Percentiles rank a stretch among this genome's conserved stretches.
phyloP scores from a whole-genome alignment of 35 echinoderm and acorn worm species.

The Eucidaris tribuloides region DNA sequence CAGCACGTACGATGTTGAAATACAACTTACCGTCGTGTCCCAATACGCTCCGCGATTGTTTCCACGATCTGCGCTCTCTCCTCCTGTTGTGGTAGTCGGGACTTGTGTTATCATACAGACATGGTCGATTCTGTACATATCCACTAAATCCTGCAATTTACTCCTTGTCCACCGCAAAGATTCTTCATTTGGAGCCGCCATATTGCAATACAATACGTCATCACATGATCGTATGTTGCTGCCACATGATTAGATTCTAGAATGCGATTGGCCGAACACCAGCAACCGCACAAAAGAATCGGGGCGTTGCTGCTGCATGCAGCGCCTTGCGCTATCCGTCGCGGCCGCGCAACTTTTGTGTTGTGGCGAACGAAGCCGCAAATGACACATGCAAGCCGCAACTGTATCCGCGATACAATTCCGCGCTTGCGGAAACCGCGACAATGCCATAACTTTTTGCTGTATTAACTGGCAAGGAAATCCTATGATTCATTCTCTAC shows the following conservation, averaged over 20 bases:
- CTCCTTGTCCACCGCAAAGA: not conserved
- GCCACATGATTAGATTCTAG: slow-evolving; percentile 24
- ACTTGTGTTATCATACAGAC: slow-evolving; percentile 25
- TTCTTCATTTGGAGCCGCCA: slow-evolving; percentile 6
- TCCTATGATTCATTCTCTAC: too few relatives aligned
- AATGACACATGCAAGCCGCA: too few relatives aligned
- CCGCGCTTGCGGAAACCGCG: too few relatives aligned
- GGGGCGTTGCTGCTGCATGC: slow-evolving; percentile 27
- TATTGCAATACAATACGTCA: slow-evolving; percentile 33
- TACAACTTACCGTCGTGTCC: slow-evolving; percentile 7
- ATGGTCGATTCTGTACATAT: not conserved
- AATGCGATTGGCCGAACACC: slow-evolving; percentile 9
- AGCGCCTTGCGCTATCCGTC: not conserved
- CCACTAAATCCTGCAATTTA: slow-evolving; percentile 17
- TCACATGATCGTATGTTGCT: slow-evolving; percentile 19
- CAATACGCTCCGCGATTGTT: slow-evolving; percentile 1
- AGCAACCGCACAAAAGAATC: slow-evolving; percentile 23
- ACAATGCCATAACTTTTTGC: too few relatives aligned
- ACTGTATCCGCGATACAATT: too few relatives aligned
- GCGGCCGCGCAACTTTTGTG: slow-evolving; percentile 33
- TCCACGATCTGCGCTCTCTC: not conserved
- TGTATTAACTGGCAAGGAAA: too few relatives aligned
- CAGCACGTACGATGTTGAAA: too few relatives aligned
- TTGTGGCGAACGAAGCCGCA: slow-evolving; percentile 34
- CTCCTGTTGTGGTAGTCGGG: slow-evolving; percentile 21